A percentile compares a stretch with the other conserved stretches of the same genome.
phyloP scores from a whole-genome alignment of 2,888 invertebrate species.

The Aleiodes alternator region DNA sequence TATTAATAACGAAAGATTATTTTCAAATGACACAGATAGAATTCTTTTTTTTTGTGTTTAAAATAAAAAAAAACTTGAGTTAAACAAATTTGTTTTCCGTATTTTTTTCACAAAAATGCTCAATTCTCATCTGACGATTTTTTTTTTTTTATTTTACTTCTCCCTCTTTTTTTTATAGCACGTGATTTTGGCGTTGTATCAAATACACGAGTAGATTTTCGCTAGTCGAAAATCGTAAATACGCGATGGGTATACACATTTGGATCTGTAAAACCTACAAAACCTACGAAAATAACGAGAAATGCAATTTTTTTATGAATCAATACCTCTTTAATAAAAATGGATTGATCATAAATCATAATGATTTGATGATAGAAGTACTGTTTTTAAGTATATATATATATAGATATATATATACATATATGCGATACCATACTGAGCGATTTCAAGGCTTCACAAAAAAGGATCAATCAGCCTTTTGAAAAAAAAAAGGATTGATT shows the following conservation, averaged over 20 bases:
- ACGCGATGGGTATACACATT: not conserved
- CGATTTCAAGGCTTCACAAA: no score
- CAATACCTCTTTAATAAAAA: not conserved
- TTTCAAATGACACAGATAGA: conserved; percentile 16
- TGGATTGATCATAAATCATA: no score
- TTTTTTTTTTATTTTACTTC: not conserved
- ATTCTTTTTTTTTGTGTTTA: not conserved
- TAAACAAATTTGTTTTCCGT: conserved; percentile 20
- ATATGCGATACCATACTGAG: no score
- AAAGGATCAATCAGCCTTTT: no score
- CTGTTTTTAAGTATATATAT: no score
- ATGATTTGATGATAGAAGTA: no score
- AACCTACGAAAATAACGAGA: not conserved
- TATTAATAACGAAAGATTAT: conserved; percentile 21
- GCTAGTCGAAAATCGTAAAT: conserved; percentile 32
- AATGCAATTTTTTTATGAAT: not conserved
- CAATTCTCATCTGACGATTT: not conserved
- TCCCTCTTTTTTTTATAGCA: conserved; percentile 42
- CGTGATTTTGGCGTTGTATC: conserved; percentile 46
- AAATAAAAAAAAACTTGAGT: not conserved
- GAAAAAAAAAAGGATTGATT: no score
- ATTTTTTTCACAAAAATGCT: not conserved
- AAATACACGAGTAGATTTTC: conserved; percentile 34
- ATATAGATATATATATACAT: no score
- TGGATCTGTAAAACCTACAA: not conserved